A percentile compares a stretch with the other conserved stretches of the same genome.
Conservation (phyloP, 2,113 vertebrate species). For the Motacilla alba region DNA sequence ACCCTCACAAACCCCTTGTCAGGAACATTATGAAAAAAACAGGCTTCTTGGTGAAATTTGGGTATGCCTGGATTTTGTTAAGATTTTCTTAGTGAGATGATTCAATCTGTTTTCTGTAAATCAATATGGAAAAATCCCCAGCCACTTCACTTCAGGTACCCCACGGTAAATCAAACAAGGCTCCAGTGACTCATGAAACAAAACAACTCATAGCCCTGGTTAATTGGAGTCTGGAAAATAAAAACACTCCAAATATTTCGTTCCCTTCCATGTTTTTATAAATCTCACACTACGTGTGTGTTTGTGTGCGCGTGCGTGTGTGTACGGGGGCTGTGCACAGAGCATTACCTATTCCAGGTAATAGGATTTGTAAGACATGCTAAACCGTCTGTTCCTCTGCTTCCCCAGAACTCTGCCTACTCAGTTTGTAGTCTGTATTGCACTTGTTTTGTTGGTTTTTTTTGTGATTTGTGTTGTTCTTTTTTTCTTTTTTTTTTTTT, state of each 20-base stretch:
- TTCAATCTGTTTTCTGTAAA: constrained; percentile 2
- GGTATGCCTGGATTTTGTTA: neutral
- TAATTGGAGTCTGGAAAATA: constrained; percentile 49
- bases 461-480: constrained; percentile 20
- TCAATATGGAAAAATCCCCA: constrained; percentile 23
- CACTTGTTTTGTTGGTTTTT: constrained; percentile 48
- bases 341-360: constrained; percentile 49
- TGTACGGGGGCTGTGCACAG: constrained; percentile 20
- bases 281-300: neutral
- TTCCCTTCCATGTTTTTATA: constrained; percentile 34
- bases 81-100: neutral
- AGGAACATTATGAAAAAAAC: constrained; percentile 16
- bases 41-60: constrained; percentile 22
- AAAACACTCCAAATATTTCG: neutral
- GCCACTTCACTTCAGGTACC: constrained; percentile 33
- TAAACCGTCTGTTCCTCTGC: constrained; percentile 53
- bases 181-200: constrained; percentile 39
- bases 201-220: constrained; percentile 47
- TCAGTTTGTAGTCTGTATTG: constrained; percentile 72
- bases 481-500: neutral
- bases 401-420: constrained; percentile 58
- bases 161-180: constrained; percentile 4
- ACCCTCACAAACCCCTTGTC: constrained; percentile 17
- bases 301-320: neutral
- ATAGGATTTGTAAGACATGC: constrained; percentile 48